Conservation (phyloP, 2,113 vertebrate species). For the Anarrhichthys ocellatus region DNA sequence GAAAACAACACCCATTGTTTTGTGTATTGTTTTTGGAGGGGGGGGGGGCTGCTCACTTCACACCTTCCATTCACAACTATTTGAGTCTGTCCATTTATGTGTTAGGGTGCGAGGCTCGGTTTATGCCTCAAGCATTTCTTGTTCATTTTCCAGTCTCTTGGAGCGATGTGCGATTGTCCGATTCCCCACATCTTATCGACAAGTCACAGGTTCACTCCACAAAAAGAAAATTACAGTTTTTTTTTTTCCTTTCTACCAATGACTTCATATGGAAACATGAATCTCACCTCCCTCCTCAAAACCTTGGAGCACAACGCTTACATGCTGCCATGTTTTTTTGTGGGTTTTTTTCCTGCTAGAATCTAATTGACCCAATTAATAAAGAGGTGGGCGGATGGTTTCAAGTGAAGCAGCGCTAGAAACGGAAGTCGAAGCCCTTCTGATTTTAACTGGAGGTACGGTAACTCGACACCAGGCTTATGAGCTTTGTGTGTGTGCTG, state of each 20-base stretch:
- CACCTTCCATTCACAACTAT: conserved; percentile 51
- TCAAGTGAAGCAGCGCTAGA: conserved; percentile 19
- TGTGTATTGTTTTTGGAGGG: background rate
- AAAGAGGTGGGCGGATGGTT: conserved; percentile 43
- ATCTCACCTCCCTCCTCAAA: conserved; percentile 31
- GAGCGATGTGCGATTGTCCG: conserved; percentile 20
- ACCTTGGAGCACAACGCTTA: conserved; percentile 43
- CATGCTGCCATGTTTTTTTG: conserved; percentile 42
- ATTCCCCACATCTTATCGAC: conserved; percentile 25
- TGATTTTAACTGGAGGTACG: conserved; percentile 52
- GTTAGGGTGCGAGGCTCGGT: background rate
- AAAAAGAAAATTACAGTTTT: conserved; percentile 7
- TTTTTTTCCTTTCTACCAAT: conserved; percentile 24
- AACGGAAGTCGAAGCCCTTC: conserved; percentile 46
- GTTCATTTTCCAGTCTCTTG: conserved; percentile 33
- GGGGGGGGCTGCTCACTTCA: conserved; percentile 40
- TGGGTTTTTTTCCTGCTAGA: conserved; percentile 14
- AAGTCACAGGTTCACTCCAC: conserved; percentile 14
- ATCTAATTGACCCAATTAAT: conserved; percentile 76
- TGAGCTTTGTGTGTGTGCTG: conserved; percentile 56
- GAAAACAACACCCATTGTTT: conserved; percentile 39
- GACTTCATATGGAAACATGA: conserved; percentile 53
- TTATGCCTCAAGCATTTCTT: conserved; percentile 7
- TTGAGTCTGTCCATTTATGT: conserved; percentile 31
- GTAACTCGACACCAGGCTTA: conserved; percentile 70